These are phyloP conservation scores for Choloepus didactylus DNA, from an alignment of 2,797 vertebrate species.

Conservation along the genomic window DNA sequence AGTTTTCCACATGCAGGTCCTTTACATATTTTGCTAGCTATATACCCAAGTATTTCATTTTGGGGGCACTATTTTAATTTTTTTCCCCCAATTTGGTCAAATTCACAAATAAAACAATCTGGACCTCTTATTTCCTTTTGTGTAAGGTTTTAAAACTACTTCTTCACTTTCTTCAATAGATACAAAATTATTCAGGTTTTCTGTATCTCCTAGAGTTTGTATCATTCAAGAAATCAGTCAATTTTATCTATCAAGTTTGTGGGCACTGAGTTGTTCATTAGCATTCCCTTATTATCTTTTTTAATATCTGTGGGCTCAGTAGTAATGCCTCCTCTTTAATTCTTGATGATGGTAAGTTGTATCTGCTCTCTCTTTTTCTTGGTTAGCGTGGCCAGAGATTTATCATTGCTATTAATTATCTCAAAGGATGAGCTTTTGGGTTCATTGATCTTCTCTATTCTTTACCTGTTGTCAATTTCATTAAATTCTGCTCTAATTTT, in stretches of 20 bases:
- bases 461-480: not conserved
- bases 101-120: not conserved
- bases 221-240: not conserved
- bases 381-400: not conserved
- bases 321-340: not conserved
- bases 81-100: not conserved
- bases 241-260: not conserved
- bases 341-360: not conserved
- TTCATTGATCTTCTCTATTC: not conserved
- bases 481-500: not conserved
- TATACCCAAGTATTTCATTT: not conserved
- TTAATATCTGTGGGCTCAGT: not conserved
- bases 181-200: not conserved
- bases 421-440: not conserved
- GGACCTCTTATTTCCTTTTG: not conserved
- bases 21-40: not conserved
- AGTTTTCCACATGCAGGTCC: not conserved
- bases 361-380: not conserved
- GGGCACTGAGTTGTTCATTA: not conserved
- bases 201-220: not conserved
- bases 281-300: not conserved
- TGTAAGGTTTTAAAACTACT: not conserved
- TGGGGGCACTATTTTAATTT: not conserved
- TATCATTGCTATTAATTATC: not conserved
- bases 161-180: not conserved